Base-by-base conservation (phyloP, 2,797 vertebrate genomes). In the Anabas testudineus region DNA sequence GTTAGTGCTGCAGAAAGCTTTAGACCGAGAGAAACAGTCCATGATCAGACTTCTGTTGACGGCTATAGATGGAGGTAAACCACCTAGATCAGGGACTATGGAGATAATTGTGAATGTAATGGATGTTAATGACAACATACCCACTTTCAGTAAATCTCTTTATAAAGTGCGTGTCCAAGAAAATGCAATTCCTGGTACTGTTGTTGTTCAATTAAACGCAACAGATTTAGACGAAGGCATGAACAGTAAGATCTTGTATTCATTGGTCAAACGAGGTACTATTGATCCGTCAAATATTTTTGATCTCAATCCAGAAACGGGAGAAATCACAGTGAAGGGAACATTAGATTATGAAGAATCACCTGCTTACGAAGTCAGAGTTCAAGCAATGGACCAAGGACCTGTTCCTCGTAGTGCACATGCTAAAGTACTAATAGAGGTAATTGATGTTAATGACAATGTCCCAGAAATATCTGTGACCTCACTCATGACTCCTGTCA, bases 11-110 rank as follows among this genome's bases (percentile, higher is more conserved):
- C n/a, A n/a, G n/a, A n/a, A n/a, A n/a, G n/a, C n/a, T n/a, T n/a
- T n/a, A n/a, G n/a, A n/a, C n/a, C n/a, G n/a, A n/a, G n/a, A n/a
- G n/a, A 95, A n/a, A n/a, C n/a, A n/a, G n/a, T n/a, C n/a, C n/a
- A n/a, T n/a, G n/a, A n/a, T n/a, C n/a, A n/a, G n/a, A n/a, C n/a
- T n/a, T n/a, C n/a, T n/a, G n/a, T n/a, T n/a, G n/a, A n/a, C n/a
- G n/a, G n/a, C n/a, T n/a, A n/a, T n/a, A n/a, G n/a, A 96, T 4
- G 94, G 94, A 2, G 95, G 94, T n/a, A 91, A 92, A 48, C 94
- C 94, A 21, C 82, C 89, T 0, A 87, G 82, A 57, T 91, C 92
- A 0, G 95, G 94, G 2, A 91, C 90, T 0, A 56, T 94, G 24
- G 88, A 86, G 14, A 81, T 96, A 24, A 22, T 54, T 64, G 73